Evolutionary conservation across 2,797 vertebrate species (phyloP).

Genomic region (Kryptolebias ocellatus): DNA sequence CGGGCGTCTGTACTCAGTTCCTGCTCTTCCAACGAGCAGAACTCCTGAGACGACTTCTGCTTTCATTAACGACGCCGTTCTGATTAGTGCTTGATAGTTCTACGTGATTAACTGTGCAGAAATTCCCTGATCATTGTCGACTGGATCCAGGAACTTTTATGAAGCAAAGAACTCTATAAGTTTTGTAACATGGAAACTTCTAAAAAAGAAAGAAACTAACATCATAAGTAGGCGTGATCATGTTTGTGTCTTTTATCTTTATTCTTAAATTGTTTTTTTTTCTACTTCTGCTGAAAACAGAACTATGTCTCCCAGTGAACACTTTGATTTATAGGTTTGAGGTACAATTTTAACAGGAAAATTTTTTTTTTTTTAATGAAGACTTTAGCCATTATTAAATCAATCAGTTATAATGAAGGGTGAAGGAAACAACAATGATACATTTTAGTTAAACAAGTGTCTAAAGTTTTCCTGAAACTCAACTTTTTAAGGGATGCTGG

Average conservation of each 20-base stretch:
- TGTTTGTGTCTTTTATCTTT: constrained; percentile 25
- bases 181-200: neutral
- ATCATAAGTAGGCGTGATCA: constrained; percentile 39
- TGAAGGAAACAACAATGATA: neutral
- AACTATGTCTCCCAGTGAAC: neutral
- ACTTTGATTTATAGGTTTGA: neutral
- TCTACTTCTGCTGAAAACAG: constrained; percentile 1
- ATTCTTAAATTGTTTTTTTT: constrained; percentile 27
- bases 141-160: neutral
- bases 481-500: too few species aligned
- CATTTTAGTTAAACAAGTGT: too few species aligned
- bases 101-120: neutral
- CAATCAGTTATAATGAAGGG: neutral
- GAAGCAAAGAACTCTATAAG: neutral
- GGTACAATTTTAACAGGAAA: neutral
- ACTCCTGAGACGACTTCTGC: constrained; percentile 19
- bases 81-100: constrained; percentile 19
- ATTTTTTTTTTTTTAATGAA: too few species aligned
- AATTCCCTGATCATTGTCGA: neutral
- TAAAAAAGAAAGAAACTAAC: constrained; percentile 1
- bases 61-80: constrained; percentile 39
- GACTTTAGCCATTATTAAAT: neutral
- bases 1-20: constrained; percentile 7
- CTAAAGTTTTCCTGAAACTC: too few species aligned
- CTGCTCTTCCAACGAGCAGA: neutral